A percentile compares a stretch with the other conserved stretches of the same genome.
phyloP scores from a whole-genome alignment of 2,888 invertebrate species.

The Acrobasis repandana region DNA sequence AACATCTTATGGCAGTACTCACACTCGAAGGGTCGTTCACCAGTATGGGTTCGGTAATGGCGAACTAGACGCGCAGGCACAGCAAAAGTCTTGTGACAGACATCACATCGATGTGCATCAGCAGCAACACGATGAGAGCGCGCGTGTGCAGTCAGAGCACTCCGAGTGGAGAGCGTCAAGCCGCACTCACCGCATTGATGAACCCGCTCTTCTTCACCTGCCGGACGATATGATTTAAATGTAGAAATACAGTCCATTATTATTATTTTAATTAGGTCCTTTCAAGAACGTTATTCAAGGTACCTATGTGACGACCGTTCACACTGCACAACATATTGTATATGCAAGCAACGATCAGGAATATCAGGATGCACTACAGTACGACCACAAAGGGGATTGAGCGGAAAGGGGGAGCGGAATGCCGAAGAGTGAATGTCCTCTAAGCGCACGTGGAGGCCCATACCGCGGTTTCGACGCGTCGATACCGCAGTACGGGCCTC shows the following conservation, averaged over 20 bases:
- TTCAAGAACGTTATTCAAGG: constrained; percentile 38
- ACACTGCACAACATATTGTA: constrained; percentile 72
- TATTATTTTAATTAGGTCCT: constrained; percentile 16
- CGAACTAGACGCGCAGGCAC: constrained; percentile 93
- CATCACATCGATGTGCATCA: constrained; percentile 94
- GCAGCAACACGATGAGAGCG: constrained; percentile 68
- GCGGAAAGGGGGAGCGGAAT: constrained; percentile 51
- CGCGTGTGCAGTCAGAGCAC: constrained; percentile 88
- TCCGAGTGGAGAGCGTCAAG: constrained; percentile 89
- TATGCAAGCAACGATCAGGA: constrained; percentile 51
- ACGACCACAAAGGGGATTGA: constrained; percentile 45
- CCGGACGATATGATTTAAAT: constrained; percentile 58
- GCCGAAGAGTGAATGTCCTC: constrained; percentile 45
- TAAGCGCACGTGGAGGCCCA: constrained; percentile 75
- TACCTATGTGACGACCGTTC: constrained; percentile 64
- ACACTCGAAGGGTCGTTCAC: constrained; percentile 95
- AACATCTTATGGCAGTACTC: constrained; percentile 96
- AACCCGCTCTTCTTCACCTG: constrained; percentile 79
- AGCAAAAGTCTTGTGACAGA: constrained; percentile 95
- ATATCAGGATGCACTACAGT: constrained; percentile 36
- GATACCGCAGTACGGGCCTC: constrained; percentile 77
- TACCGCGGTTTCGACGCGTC: constrained; percentile 66
- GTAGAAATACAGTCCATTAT: constrained; percentile 48
- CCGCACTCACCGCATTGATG: constrained; percentile 88
- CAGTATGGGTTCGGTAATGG: constrained; percentile 95